Percentiles rank a stretch among this genome's conserved stretches.
Evolutionary conservation across 2,797 vertebrate species (phyloP).

Genomic region (Lepilemur ruficaudatus): DNA sequence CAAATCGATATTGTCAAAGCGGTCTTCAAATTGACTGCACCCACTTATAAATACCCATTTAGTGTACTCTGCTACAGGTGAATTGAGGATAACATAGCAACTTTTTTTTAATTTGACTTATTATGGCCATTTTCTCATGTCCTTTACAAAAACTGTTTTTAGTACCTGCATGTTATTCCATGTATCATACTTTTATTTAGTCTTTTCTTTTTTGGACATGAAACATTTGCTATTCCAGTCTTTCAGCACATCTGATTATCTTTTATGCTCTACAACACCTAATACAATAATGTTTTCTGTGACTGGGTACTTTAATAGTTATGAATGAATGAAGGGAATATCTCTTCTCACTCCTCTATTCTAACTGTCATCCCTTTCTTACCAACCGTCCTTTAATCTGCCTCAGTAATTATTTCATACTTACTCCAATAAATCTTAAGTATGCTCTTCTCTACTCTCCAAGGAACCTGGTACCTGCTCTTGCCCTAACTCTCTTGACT

Average conservation of each 20-base stretch:
- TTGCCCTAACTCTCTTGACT: not conserved
- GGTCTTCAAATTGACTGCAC: not conserved
- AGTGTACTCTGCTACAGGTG: not conserved
- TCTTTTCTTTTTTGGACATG: not conserved
- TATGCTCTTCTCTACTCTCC: not conserved
- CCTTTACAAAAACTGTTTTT: conserved; percentile 12
- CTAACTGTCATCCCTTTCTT: not conserved
- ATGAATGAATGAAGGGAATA: not conserved
- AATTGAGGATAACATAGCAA: not conserved
- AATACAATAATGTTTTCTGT: not conserved
- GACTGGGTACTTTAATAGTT: not conserved
- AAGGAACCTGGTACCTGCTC: not conserved
- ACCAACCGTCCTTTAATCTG: not conserved
- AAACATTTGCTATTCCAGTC: not conserved
- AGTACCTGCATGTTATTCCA: not conserved
- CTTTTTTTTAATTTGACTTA: not conserved
- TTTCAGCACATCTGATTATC: not conserved
- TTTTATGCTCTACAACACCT: not conserved
- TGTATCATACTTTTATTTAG: conserved; percentile 8
- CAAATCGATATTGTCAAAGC: not conserved
- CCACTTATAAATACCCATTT: not conserved
- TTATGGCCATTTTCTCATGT: not conserved
- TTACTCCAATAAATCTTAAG: not conserved
- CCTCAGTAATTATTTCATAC: not conserved
- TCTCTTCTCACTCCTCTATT: not conserved